Base-by-base conservation (phyloP, 2,888 invertebrate genomes). In the Himalopsyche tibetana region DNA sequence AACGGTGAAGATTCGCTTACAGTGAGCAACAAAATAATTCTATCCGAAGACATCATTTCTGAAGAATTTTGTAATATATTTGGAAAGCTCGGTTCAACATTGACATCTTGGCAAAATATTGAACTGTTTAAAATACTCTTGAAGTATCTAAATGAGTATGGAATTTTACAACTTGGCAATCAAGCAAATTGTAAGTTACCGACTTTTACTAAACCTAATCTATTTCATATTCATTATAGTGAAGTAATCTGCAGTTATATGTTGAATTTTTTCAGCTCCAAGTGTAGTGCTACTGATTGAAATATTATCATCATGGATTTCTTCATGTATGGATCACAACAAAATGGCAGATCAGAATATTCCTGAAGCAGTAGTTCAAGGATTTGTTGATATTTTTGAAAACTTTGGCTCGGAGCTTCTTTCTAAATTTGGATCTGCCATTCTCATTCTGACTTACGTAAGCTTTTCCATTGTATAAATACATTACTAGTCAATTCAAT, bases 321-420 rank as follows among this genome's bases (percentile, higher is more conserved):
- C 91, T 0, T 91, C 90, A 8, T 91, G 92, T 89, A 89, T 93
- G 9, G 89, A 90, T 5, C 90, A 92, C 89, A 92, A 90, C 90
- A 93, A 92, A 88, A 93, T 93, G 92, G 92, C 93, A 45, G 93
- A 93, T 86, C 93, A 93, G 88, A 92, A 92, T 0, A 92, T 93
- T 0, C 92, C 93, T 0, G 87, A 90, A 28, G 90, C 90, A n/a
- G 90, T 93, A 6, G 91, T 92, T 0, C 91, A 92, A 69, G 92
- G 93, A 63, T 93, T 92, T 88, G 92, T 93, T 92, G 87, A 87
- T 0, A 55, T 89, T 4, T 93, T 90, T 63, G 88, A 90, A n/a
- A 90, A 88, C 11, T 93, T 93, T 86, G 92, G 92, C 88, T 88
- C 86, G 2, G 90, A 91, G 4, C 91, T 91, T 42, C 87, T 93